A percentile compares a stretch with the other conserved stretches of the same genome.
phyloP scores from a whole-genome alignment of 2,113 vertebrate genomes.

The Perca fluviatilis region DNA sequence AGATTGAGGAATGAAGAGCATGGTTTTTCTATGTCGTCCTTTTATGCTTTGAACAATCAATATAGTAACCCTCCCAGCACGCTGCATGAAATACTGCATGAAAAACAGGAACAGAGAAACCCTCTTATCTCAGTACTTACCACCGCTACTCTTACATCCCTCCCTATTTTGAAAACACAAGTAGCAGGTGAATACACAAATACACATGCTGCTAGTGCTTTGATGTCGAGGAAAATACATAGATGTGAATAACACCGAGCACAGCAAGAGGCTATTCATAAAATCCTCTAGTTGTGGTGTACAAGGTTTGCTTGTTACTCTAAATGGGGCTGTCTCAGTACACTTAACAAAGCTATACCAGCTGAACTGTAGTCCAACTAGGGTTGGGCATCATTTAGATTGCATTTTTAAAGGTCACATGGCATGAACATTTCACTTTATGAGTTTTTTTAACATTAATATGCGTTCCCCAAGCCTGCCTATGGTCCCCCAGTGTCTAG shows the following conservation, averaged over 20 bases:
- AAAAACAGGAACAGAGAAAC: slow-evolving; percentile 67
- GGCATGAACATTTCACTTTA: too few species aligned
- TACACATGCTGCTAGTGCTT: slow-evolving; percentile 58
- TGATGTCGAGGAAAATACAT: slow-evolving; percentile 69
- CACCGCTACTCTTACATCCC: slow-evolving; percentile 46
- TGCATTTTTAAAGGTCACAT: too few species aligned
- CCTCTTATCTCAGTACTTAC: slow-evolving; percentile 56
- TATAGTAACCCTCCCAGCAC: slow-evolving; percentile 48
- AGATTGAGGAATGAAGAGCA: slow-evolving; percentile 58
- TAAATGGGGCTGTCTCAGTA: slow-evolving; percentile 30
- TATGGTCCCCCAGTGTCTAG: too few species aligned
- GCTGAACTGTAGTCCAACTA: slow-evolving; percentile 1
- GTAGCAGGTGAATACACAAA: slow-evolving; percentile 76
- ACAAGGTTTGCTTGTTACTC: slow-evolving; percentile 42
- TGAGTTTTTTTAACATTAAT: too few species aligned
- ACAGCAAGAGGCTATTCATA: slow-evolving; percentile 40
- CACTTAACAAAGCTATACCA: slow-evolving; percentile 11
- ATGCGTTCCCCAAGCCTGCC: too few species aligned
- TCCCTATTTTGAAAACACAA: slow-evolving; percentile 75
- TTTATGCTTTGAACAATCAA: slow-evolving; percentile 56
- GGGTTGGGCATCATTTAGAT: too few species aligned
- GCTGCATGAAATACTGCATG: slow-evolving; percentile 29
- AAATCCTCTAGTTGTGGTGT: slow-evolving; percentile 12
- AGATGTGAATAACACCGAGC: slow-evolving; percentile 39
- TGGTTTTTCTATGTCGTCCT: slow-evolving; percentile 47